Conservation (phyloP, 2,888 invertebrate species). For the Dynastes tityus region DNA sequence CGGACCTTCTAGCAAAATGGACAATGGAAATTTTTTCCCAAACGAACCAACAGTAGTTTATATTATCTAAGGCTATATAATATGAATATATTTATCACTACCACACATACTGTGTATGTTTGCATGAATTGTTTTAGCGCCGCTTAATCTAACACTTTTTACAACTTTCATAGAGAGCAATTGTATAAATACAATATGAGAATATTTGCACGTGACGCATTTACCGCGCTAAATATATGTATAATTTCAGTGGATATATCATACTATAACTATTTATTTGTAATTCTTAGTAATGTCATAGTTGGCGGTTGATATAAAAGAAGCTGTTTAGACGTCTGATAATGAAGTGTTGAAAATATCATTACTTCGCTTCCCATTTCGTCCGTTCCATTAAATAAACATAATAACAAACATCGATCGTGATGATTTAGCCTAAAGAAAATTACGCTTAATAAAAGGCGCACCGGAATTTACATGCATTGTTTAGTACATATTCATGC, state of each 20-base stretch:
- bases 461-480: slow-evolving; percentile 5
- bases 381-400: slow-evolving; percentile 36
- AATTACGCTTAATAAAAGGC: slow-evolving; percentile 34
- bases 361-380: slow-evolving; percentile 23
- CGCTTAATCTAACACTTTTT: too few relatives aligned
- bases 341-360: slow-evolving; percentile 28
- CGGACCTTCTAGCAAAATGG: too few relatives aligned
- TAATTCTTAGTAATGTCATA: slow-evolving; percentile 4
- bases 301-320: slow-evolving; percentile 23
- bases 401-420: slow-evolving; percentile 34
- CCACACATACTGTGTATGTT: too few relatives aligned
- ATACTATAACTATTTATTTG: slow-evolving; percentile 34
- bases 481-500: slow-evolving; percentile 41
- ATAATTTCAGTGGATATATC: not conserved
- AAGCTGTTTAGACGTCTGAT: slow-evolving; percentile 36
- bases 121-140: too few relatives aligned
- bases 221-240: not conserved
- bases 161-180: too few relatives aligned
- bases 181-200: not conserved
- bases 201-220: not conserved
- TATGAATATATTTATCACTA: too few relatives aligned
- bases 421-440: slow-evolving; percentile 30
- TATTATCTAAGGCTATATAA: too few relatives aligned
- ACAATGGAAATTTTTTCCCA: too few relatives aligned
- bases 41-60: too few relatives aligned